Conservation (phyloP, 2,888 invertebrate species). For the Cactoblastis cactorum region DNA sequence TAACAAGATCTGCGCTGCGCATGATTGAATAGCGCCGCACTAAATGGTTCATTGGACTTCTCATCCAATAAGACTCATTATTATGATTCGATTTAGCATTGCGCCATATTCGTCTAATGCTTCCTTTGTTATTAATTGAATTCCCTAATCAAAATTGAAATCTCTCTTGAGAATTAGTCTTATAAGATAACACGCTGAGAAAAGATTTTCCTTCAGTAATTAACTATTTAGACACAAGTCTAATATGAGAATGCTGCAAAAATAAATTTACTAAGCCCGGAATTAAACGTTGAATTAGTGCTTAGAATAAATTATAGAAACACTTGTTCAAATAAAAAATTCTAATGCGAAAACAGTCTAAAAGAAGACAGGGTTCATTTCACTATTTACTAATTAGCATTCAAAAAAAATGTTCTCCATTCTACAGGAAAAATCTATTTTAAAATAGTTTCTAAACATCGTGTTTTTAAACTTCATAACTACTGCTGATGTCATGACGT, state of each 20-base stretch:
- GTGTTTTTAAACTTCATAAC: conserved; percentile 1
- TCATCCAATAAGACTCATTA: conserved; percentile 19
- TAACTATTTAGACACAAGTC: background rate
- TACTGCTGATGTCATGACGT: conserved; percentile 43
- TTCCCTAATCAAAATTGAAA: background rate
- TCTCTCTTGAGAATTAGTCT: background rate
- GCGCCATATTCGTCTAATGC: background rate
- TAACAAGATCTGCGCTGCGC: conserved; percentile 23
- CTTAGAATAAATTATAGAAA: conserved; percentile 25
- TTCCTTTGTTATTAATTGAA: conserved; percentile 1
- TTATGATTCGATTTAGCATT: conserved; percentile 4
- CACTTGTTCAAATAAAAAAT: conserved; percentile 27
- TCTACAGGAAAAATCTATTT: background rate
- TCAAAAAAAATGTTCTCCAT: background rate
- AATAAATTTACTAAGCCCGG: conserved; percentile 18
- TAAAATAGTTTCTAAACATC: conserved; percentile 15
- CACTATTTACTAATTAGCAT: background rate
- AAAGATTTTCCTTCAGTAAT: background rate
- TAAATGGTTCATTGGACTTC: conserved; percentile 52
- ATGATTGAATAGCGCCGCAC: conserved; percentile 42
- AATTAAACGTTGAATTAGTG: conserved; percentile 19
- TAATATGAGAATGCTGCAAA: background rate
- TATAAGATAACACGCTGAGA: background rate
- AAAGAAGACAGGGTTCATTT: background rate
- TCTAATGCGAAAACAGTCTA: conserved; percentile 12